Evolutionary conservation across 2,797 vertebrate species (phyloP).

Genomic region (Tangara arthus): DNA sequence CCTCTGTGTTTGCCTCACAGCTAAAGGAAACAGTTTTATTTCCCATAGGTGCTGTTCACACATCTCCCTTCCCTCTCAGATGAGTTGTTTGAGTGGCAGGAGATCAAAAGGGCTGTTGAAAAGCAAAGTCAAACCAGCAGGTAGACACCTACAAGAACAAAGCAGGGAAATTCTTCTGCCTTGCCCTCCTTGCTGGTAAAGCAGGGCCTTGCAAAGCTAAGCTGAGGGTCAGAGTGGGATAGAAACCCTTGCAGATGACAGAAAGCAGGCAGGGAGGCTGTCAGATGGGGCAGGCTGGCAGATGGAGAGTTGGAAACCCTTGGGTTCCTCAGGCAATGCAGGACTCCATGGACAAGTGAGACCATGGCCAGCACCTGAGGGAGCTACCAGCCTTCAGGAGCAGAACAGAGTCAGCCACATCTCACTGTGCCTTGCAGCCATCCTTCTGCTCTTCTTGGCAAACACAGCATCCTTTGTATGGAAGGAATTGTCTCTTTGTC

Average conservation of each 20-base stretch:
- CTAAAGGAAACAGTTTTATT: accelerated
- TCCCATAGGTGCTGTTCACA: accelerated
- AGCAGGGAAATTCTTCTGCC: accelerated
- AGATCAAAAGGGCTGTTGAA: not conserved
- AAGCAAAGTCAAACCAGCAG: accelerated
- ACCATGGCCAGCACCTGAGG: not conserved
- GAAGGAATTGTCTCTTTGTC: not conserved
- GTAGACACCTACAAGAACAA: accelerated
- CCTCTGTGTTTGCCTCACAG: not conserved
- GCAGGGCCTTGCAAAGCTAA: not conserved
- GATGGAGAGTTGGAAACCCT: not conserved
- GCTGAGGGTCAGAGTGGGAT: not conserved
- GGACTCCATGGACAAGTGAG: not conserved
- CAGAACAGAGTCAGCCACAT: not conserved
- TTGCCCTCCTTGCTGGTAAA: not conserved
- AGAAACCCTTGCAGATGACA: not conserved
- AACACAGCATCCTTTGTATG: not conserved
- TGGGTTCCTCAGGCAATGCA: not conserved
- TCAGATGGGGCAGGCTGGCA: not conserved
- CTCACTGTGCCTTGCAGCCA: not conserved
- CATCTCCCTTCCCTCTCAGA: not conserved
- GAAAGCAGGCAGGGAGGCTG: not conserved
- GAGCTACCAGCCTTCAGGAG: not conserved
- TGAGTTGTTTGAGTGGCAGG: not conserved
- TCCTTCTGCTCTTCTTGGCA: not conserved